Evolutionary conservation across 1,140 invertebrate genomes (phyloP), one percentile per base, ranked within the genome.

Genomic region (Drosophila pseudoananassae): DNA sequence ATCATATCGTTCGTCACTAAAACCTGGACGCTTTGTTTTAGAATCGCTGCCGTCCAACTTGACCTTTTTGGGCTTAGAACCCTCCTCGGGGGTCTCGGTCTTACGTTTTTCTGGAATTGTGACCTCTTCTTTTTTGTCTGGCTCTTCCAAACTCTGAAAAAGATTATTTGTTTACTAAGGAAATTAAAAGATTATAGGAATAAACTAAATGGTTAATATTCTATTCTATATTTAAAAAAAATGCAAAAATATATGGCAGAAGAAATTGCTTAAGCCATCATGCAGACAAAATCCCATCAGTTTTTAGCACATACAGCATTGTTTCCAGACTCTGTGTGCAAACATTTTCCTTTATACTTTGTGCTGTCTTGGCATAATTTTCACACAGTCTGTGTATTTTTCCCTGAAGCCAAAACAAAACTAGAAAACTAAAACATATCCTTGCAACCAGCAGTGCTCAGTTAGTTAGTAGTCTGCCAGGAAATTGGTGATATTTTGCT

Each of bases 11-110:
- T 98, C 97, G 90, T 98, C 97, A 23, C 96, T 97, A 92, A 98
- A 98, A 55, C 97, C 97, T 1, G 97, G 97, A 91, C 97, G 94
- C 92, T 97, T 97, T 31, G 96, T 96, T 93, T 97, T 98, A 76
- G 97, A 91, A 40, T 96, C 96, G 93, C 97, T 98, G 73, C 97
- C 97, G 93, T 98, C 97, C 82, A 98, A 93, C 93, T 98, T 98
- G 7, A 96, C 96, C 96, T 97, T 84, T 46, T 84, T 84, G 0
- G 33, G 4, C 33, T 65, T 47, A 3, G 6, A n/a, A 33, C 49
- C 20, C 10, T 55, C 51, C 1, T 63, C 47, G 0, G 14, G 9
- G 12, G 23, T 8, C 8, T 53, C 5, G 3, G 76, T 58, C 4
- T 85, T 79, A 8, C 80, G 72, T 49, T 84, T 84, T 43, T 85